A percentile compares a stretch with the other conserved stretches of the same genome.
These are phyloP conservation scores for Poeciliopsis turrubarensis DNA, from an alignment of 2,113 vertebrate genomes.

Conservation along the genomic window DNA sequence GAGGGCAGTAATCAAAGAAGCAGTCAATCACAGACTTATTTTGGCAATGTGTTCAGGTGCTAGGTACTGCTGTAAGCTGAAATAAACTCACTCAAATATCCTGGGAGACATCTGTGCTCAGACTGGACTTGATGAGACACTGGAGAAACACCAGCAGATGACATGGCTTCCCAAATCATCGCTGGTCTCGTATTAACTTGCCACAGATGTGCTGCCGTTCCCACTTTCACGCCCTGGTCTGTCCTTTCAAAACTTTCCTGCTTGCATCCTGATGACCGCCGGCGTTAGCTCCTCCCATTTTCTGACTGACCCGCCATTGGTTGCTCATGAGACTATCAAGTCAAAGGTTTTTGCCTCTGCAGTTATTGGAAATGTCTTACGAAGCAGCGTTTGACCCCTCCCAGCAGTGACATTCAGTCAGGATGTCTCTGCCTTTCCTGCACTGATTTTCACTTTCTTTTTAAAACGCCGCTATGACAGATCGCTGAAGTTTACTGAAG, in stretches of 20 bases:
- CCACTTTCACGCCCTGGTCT: background rate
- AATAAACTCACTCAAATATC: no score
- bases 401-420: background rate
- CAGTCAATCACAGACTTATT: no score
- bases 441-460: conserved; percentile 28
- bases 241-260: background rate
- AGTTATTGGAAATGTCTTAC: background rate
- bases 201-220: background rate
- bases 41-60: no score
- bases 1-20: background rate
- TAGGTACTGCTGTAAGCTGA: no score
- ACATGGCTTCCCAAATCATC: no score
- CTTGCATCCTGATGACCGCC: background rate
- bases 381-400: background rate
- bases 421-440: conserved; percentile 14
- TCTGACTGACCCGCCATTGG: background rate
- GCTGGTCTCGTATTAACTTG: background rate
- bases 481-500: conserved; percentile 30
- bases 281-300: background rate
- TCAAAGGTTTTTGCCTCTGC: background rate
- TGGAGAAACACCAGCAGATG: no score
- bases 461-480: background rate
- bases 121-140: no score
- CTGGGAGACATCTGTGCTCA: no score
- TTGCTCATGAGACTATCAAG: no score